phyloP scores from a whole-genome alignment of 2,113 vertebrate genomes.

The Reinhardtius hippoglossoides region DNA sequence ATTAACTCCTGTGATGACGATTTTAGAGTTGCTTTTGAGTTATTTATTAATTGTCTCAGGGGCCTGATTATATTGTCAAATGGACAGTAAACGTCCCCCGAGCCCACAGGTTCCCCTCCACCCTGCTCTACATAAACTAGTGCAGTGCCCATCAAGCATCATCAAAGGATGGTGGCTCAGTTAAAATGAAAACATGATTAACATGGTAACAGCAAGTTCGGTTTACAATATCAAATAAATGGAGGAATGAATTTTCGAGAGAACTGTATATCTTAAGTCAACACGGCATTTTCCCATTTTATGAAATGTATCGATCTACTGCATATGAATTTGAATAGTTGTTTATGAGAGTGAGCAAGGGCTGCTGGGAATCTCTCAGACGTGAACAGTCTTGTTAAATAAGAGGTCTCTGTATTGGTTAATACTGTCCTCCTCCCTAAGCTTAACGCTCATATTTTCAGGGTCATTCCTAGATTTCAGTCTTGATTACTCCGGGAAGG shows the following conservation, averaged over 20 bases:
- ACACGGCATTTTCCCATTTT: background rate
- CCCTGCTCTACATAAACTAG: background rate
- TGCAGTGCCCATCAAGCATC: background rate
- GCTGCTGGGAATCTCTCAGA: background rate
- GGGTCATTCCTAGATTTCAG: constrained; percentile 31
- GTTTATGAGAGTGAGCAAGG: background rate
- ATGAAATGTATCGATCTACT: background rate
- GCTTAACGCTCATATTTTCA: constrained; percentile 29
- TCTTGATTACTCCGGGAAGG: constrained; percentile 26
- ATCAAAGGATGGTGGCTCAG: too few species aligned
- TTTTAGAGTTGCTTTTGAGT: background rate
- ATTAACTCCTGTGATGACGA: background rate
- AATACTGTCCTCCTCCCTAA: background rate
- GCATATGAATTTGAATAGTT: constrained; percentile 1
- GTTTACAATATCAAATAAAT: too few species aligned
- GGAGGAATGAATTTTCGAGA: too few species aligned
- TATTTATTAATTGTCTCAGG: background rate
- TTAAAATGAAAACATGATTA: too few species aligned
- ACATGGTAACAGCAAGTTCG: too few species aligned
- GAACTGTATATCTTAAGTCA: too few species aligned
- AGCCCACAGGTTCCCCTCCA: background rate
- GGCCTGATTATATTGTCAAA: background rate
- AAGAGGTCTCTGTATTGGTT: constrained; percentile 2
- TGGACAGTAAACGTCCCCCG: background rate
- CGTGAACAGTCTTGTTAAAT: background rate